A percentile compares a stretch with the other conserved stretches of the same genome.
phyloP scores from a whole-genome alignment of 92 coral and sea anemone genomes.

The Epizoanthus fatuus region DNA sequence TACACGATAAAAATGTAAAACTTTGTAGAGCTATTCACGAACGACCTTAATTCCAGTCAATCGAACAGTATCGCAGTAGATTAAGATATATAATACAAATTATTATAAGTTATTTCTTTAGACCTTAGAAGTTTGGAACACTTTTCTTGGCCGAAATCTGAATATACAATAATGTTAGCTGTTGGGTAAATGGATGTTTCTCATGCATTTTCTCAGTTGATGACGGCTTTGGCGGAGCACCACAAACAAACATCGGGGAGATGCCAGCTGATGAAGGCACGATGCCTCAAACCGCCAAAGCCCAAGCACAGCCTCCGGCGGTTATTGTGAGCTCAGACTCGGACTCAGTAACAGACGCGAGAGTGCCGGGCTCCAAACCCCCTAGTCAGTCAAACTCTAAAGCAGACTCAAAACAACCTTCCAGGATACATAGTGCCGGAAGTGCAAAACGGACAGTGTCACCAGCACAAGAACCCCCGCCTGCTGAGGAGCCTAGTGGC shows the following conservation, averaged over 20 bases:
- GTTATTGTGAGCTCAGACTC: conserved; percentile 75
- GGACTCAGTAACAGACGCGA: conserved; percentile 57
- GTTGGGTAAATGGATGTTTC: no score
- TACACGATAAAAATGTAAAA: no score
- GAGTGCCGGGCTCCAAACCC: conserved; percentile 48
- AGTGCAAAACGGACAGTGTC: conserved; percentile 36
- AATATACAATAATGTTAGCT: no score
- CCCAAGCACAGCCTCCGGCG: conserved; percentile 76
- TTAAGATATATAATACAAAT: no score
- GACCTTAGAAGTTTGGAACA: no score
- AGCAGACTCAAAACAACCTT: conserved; percentile 67
- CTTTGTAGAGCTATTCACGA: no score
- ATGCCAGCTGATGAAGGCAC: conserved; percentile 22
- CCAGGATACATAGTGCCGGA: conserved; percentile 76
- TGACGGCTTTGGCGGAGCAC: background rate
- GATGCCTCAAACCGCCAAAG: conserved; percentile 50
- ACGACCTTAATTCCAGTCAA: no score
- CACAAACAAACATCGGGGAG: conserved; percentile 12
- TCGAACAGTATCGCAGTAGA: no score
- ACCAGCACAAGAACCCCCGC: conserved; percentile 47
- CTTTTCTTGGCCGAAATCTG: no score
- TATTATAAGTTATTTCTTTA: no score
- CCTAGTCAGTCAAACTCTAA: conserved; percentile 66
- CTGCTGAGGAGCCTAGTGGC: conserved; percentile 13
- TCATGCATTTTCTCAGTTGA: background rate